These are phyloP conservation scores for Centruroides vittatus DNA, from an alignment of 1,140 invertebrate genomes.

Conservation along the genomic window DNA sequence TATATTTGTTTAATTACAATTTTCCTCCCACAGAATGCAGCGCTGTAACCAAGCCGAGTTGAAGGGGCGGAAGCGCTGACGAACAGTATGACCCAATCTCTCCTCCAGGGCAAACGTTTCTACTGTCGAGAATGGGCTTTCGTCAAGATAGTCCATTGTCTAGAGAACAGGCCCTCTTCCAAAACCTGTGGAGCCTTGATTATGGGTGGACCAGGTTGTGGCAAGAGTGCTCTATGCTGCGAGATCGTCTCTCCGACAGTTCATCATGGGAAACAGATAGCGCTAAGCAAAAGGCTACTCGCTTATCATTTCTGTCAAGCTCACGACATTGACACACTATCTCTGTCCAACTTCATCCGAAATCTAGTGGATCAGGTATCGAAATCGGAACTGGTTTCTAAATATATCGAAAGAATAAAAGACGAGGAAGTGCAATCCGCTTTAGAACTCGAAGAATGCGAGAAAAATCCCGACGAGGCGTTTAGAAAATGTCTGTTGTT, in stretches of 20 bases:
- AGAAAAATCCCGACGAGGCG: constrained; percentile 70
- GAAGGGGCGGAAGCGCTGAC: constrained; percentile 14
- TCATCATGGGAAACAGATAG: constrained; percentile 56
- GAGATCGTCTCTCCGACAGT: constrained; percentile 59
- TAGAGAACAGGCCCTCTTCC: constrained; percentile 55
- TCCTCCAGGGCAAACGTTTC: constrained; percentile 43
- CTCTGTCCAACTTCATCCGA: constrained; percentile 64
- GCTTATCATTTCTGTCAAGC: constrained; percentile 70
- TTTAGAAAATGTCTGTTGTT: constrained; percentile 77
- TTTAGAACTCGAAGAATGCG: constrained; percentile 20
- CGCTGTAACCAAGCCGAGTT: constrained; percentile 1
- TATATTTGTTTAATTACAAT: no score
- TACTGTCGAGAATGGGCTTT: constrained; percentile 88
- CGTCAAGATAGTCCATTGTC: constrained; percentile 75
- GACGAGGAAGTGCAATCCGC: constrained; percentile 43
- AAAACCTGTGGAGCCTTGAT: constrained; percentile 59
- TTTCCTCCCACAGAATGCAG: constrained; percentile 4
- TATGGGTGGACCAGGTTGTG: constrained; percentile 68
- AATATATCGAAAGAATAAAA: constrained; percentile 63
- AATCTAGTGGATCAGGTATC: constrained; percentile 66
- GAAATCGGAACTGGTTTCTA: constrained; percentile 35
- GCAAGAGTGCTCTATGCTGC: constrained; percentile 57
- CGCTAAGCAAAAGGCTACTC: constrained; percentile 55
- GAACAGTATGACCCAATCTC: constrained; percentile 18
- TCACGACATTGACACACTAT: constrained; percentile 44